Percentiles rank a stretch among this genome's conserved stretches.
These are phyloP conservation scores for Zaprionus ornatus DNA, from an alignment of 1,140 invertebrate species.

Conservation along the genomic window DNA sequence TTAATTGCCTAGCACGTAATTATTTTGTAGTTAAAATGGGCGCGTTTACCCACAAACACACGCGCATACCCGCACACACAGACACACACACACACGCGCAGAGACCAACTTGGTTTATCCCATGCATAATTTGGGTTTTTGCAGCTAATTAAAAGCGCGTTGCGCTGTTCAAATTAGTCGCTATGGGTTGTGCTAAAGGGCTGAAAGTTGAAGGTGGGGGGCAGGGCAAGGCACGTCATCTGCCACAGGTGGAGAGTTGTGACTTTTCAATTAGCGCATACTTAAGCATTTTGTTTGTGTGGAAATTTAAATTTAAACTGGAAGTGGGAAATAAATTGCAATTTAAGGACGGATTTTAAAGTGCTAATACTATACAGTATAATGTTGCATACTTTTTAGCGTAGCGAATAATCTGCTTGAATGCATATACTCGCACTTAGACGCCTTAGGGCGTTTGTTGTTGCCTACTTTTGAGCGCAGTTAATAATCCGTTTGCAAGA, in stretches of 20 bases:
- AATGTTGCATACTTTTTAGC: slow-evolving; percentile 15
- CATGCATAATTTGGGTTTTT: slow-evolving; percentile 78
- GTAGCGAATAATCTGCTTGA: neutral
- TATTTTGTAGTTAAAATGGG: slow-evolving; percentile 80
- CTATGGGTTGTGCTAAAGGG: slow-evolving; percentile 5
- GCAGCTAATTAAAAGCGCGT: slow-evolving; percentile 81
- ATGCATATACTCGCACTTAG: too few species aligned
- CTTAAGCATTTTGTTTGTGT: slow-evolving; percentile 7
- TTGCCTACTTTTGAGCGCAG: neutral
- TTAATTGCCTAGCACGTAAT: slow-evolving; percentile 80
- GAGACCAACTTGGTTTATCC: slow-evolving; percentile 13
- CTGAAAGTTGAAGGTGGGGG: neutral
- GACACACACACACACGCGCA: slow-evolving; percentile 11
- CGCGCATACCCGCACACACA: neutral
- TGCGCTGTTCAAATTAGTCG: slow-evolving; percentile 58
- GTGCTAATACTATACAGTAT: neutral
- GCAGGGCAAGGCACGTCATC: neutral
- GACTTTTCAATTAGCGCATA: slow-evolving; percentile 61
- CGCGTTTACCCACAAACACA: slow-evolving; percentile 39
- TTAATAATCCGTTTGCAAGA: neutral
- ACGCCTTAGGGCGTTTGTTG: neutral
- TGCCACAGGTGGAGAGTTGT: slow-evolving; percentile 53
- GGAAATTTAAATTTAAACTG: slow-evolving; percentile 10
- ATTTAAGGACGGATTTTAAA: neutral
- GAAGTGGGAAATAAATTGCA: neutral